Percentiles rank a stretch among this genome's conserved stretches.
phyloP scores from a whole-genome alignment of 1,140 invertebrate species.

The Lanistes nyassanus region DNA sequence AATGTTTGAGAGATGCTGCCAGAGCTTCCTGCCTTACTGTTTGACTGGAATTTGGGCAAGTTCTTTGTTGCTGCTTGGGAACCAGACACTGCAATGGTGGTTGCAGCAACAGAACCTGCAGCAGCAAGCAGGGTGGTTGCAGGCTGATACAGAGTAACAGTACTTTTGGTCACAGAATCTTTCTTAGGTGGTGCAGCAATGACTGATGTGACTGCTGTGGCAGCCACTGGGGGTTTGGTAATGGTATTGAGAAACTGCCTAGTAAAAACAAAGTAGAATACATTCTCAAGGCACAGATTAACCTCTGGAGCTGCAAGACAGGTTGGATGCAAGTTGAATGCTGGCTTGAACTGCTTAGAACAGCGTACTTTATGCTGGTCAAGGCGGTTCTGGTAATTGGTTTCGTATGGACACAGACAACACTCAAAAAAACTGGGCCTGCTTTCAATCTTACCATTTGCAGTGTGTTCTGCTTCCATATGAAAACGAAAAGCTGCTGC shows the following conservation, averaged over 20 bases:
- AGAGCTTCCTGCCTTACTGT: no score
- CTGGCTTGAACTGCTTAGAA: slow-evolving; percentile 88
- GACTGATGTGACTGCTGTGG: no score
- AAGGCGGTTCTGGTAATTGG: slow-evolving; percentile 93
- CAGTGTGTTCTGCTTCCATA: slow-evolving; percentile 89
- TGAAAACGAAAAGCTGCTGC: slow-evolving; percentile 90
- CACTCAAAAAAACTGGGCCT: slow-evolving; percentile 91
- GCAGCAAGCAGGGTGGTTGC: no score
- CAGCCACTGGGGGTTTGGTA: neutral
- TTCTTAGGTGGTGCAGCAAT: no score
- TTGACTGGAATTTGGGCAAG: no score
- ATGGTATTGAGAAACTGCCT: slow-evolving; percentile 33
- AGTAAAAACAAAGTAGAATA: slow-evolving; percentile 42
- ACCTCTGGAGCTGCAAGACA: slow-evolving; percentile 49
- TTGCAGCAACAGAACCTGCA: no score
- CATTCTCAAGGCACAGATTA: slow-evolving; percentile 55
- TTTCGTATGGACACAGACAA: slow-evolving; percentile 93
- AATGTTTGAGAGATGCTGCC: neutral
- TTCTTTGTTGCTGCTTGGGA: no score
- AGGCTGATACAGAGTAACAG: no score
- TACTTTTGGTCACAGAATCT: no score
- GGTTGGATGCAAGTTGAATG: slow-evolving; percentile 81
- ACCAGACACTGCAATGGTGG: no score
- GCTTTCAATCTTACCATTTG: slow-evolving; percentile 82
- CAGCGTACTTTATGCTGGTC: slow-evolving; percentile 89